phyloP scores from a whole-genome alignment of 2,797 vertebrate species.

The Sylvia borin region DNA sequence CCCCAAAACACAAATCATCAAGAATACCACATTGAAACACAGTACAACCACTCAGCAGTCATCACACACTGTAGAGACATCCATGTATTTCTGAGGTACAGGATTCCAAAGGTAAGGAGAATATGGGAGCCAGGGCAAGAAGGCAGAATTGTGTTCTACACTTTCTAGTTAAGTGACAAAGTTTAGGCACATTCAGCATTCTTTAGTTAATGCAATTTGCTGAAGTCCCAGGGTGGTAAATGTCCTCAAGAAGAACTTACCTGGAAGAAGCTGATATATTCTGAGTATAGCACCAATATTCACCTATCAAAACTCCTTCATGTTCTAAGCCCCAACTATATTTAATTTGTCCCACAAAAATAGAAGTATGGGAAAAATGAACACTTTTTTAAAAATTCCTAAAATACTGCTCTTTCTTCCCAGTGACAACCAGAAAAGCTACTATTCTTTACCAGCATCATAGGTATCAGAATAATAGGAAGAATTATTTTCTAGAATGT shows the following conservation, averaged over 20 bases:
- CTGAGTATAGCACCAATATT: not conserved
- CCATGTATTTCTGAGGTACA: not conserved
- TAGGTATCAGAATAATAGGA: not conserved
- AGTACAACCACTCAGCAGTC: not conserved
- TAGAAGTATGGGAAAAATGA: not conserved
- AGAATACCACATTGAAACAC: not conserved
- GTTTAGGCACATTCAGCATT: not conserved
- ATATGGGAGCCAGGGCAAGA: not conserved
- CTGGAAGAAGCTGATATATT: not conserved
- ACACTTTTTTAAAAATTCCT: not conserved
- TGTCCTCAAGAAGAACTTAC: not conserved
- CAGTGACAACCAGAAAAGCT: not conserved
- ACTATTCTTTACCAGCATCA: not conserved
- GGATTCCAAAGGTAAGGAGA: not conserved
- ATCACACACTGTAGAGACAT: not conserved
- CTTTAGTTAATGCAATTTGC: not conserved
- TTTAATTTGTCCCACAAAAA: not conserved
- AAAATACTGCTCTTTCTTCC: not conserved
- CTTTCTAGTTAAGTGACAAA: not conserved
- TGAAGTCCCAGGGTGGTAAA: not conserved
- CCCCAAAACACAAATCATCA: not conserved
- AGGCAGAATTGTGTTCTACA: not conserved
- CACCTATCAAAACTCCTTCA: not conserved
- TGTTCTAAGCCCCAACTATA: not conserved
- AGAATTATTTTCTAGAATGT: not conserved